These are phyloP conservation scores for Neomorphus geoffroyi DNA, from an alignment of 2,797 vertebrate genomes.

Conservation along the genomic window DNA sequence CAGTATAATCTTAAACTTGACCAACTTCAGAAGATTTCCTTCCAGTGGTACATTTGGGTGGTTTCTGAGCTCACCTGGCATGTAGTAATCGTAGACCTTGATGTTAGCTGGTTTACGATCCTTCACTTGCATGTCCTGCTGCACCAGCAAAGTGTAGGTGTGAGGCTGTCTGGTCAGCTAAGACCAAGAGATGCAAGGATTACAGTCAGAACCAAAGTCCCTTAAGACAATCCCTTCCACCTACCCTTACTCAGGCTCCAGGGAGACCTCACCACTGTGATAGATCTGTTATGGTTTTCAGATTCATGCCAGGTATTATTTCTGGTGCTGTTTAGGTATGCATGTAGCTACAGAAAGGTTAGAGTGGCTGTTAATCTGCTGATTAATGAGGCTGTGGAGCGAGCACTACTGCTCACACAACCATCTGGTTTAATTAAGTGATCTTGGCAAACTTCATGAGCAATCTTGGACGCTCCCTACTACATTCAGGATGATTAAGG, in stretches of 20 bases:
- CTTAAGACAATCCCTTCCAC: neutral
- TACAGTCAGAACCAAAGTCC: neutral
- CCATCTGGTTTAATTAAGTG: neutral
- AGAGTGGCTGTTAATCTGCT: neutral
- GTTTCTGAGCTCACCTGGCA: slow-evolving; percentile 51
- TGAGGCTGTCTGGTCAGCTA: slow-evolving; percentile 51
- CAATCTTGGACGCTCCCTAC: neutral
- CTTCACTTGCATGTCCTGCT: slow-evolving; percentile 50
- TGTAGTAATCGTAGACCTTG: slow-evolving; percentile 68
- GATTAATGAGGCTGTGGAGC: neutral
- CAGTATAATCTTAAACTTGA: neutral
- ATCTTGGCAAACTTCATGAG: neutral
- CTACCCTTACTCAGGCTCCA: neutral
- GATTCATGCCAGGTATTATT: neutral
- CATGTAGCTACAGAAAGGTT: neutral
- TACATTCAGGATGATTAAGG: neutral
- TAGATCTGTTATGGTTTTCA: neutral
- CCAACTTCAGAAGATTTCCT: neutral
- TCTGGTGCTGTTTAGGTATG: neutral
- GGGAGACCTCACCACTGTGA: neutral
- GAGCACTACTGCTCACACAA: neutral
- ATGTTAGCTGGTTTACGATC: slow-evolving; percentile 55
- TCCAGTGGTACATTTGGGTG: neutral
- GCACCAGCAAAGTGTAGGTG: slow-evolving; percentile 48
- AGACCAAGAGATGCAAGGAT: neutral